phyloP scores from a whole-genome alignment of 2,113 vertebrate species.

The Tringa solitaria region DNA sequence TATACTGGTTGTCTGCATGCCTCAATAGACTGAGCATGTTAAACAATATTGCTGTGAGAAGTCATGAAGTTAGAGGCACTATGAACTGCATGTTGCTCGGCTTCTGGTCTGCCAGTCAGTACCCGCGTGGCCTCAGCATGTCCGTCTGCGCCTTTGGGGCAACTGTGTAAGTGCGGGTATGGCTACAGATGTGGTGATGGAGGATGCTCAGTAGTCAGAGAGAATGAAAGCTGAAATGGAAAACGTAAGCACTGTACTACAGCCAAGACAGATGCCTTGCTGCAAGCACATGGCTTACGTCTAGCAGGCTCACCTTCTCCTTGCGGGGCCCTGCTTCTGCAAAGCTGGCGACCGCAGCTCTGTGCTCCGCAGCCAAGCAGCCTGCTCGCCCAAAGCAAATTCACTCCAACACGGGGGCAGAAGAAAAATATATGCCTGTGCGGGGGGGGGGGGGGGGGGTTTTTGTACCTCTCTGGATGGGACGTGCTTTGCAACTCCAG shows the following conservation, averaged over 20 bases:
- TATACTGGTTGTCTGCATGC: background rate
- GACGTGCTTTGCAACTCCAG: background rate
- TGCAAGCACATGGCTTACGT: rapidly evolving
- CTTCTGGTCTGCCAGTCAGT: no score
- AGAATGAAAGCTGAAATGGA: background rate
- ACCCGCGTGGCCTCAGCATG: no score
- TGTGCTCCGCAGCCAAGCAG: rapidly evolving
- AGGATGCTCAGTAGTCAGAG: background rate
- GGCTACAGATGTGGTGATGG: background rate
- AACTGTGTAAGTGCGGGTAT: background rate
- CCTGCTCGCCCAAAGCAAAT: background rate
- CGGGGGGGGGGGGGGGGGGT: no score
- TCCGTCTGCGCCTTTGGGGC: background rate
- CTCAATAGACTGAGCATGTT: background rate
- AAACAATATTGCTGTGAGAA: background rate
- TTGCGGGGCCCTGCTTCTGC: background rate
- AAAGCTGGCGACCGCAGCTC: no score
- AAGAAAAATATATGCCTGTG: background rate
- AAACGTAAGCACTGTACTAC: rapidly evolving
- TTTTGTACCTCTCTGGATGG: background rate
- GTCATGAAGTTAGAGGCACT: background rate
- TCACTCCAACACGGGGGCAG: rapidly evolving
- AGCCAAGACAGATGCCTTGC: background rate
- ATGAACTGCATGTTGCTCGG: background rate
- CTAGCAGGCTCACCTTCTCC: background rate